Conservation (phyloP, 2,888 invertebrate genomes). For the Eurytoma adleriae region DNA sequence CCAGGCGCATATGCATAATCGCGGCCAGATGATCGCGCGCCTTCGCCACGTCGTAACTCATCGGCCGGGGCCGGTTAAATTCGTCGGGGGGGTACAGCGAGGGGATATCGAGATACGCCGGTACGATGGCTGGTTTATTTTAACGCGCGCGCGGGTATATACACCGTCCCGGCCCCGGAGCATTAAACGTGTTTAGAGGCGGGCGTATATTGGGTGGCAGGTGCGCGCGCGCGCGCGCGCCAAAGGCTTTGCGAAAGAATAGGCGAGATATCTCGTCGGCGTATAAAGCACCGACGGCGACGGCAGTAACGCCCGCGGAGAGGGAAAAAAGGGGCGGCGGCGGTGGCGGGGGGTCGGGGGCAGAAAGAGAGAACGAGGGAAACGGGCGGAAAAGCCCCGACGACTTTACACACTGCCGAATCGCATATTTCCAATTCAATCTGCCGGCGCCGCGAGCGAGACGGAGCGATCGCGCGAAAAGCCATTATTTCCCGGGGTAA, state of each 20-base stretch:
- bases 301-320: background rate
- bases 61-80: constrained; percentile 15
- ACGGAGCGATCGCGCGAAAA: constrained; percentile 67
- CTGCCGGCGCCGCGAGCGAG: constrained; percentile 59
- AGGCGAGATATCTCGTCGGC: constrained; percentile 30
- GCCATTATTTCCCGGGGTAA: constrained; percentile 68
- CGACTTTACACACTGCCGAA: constrained; percentile 70
- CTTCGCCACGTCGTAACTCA: constrained; percentile 20
- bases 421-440: constrained; percentile 72
- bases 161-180: background rate
- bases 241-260: constrained; percentile 24
- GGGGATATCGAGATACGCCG: background rate
- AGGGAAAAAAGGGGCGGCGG: background rate
- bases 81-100: background rate
- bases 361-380: constrained; percentile 16
- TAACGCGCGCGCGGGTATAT: constrained; percentile 27
- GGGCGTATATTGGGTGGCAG: constrained; percentile 19
- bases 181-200: constrained; percentile 28
- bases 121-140: constrained; percentile 28
- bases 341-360: no score
- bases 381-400: constrained; percentile 44
- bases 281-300: no score
- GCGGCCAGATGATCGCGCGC: no score
- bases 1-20: no score
- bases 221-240: constrained; percentile 2